Evolutionary conservation across 1,140 invertebrate genomes (phyloP).

Genomic region (Brachionus sp.): DNA sequence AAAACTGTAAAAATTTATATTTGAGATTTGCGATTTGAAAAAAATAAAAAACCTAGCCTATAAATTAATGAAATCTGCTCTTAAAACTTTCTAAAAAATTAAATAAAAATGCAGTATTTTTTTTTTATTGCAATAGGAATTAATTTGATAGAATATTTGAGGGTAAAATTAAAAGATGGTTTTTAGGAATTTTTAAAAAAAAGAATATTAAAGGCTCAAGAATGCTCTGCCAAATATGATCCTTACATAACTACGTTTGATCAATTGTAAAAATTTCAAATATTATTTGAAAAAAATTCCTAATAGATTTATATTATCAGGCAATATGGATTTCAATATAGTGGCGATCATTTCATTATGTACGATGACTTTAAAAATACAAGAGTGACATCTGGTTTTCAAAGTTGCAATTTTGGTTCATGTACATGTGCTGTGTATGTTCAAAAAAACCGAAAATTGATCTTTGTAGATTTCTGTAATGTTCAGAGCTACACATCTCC

Average conservation of each 20-base stretch:
- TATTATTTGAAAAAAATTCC: background rate
- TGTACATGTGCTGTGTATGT: background rate
- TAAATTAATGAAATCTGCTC: background rate
- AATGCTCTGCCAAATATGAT: background rate
- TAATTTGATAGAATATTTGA: background rate
- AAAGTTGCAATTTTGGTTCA: background rate
- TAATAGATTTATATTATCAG: background rate
- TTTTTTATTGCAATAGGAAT: background rate
- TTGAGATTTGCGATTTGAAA: background rate
- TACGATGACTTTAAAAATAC: constrained; percentile 23
- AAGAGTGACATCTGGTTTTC: background rate
- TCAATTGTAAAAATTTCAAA: background rate
- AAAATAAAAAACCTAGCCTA: background rate
- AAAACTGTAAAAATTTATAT: background rate
- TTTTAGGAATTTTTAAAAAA: background rate
- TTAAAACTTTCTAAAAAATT: background rate
- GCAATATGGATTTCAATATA: background rate
- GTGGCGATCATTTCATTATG: constrained; percentile 30
- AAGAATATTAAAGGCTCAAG: background rate
- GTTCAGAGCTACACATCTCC: background rate
- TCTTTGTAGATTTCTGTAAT: constrained; percentile 31
- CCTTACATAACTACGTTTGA: constrained; percentile 10
- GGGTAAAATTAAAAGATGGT: background rate
- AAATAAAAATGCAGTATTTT: background rate
- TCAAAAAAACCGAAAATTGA: constrained; percentile 14